Percentiles rank a stretch among this genome's conserved stretches.
Conservation (phyloP, 35 echinoderm and acorn worm species). For the Heliocidaris tuberculata region DNA sequence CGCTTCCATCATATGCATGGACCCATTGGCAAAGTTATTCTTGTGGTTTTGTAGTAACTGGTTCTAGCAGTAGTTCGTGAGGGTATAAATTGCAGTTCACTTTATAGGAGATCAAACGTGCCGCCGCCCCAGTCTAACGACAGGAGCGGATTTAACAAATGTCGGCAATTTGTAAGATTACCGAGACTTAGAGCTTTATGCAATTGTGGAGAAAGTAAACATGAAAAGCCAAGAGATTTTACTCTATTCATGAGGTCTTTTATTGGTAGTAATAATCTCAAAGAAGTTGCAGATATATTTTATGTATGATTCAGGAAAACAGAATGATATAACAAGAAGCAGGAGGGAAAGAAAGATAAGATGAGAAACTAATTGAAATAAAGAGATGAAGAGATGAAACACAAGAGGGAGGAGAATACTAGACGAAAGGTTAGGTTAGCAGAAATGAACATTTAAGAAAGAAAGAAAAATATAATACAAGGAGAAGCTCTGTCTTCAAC, state of each 20-base stretch:
- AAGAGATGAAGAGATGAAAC: neutral
- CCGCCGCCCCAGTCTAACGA: neutral
- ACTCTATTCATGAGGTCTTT: neutral
- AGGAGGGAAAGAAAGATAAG: neutral
- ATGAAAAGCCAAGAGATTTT: neutral
- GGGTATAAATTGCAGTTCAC: neutral
- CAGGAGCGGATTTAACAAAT: neutral
- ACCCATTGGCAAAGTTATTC: conserved; percentile 11
- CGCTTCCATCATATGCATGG: neutral
- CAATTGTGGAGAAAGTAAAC: neutral
- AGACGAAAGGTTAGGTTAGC: neutral
- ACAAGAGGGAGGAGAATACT: neutral
- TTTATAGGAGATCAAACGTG: neutral
- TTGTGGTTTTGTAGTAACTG: conserved; percentile 2
- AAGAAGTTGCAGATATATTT: neutral
- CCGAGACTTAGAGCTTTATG: neutral
- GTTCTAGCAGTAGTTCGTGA: neutral
- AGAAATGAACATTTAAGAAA: conserved; percentile 4
- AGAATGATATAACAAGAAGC: neutral
- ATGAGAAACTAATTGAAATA: neutral
- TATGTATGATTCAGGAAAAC: neutral
- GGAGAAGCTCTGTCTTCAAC: no score
- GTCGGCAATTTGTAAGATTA: neutral
- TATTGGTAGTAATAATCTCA: neutral
- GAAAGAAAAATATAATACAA: neutral